Percentiles rank a stretch among this genome's conserved stretches.
phyloP scores from a whole-genome alignment of 1,140 invertebrate genomes.

The Diploscapter pachys region DNA sequence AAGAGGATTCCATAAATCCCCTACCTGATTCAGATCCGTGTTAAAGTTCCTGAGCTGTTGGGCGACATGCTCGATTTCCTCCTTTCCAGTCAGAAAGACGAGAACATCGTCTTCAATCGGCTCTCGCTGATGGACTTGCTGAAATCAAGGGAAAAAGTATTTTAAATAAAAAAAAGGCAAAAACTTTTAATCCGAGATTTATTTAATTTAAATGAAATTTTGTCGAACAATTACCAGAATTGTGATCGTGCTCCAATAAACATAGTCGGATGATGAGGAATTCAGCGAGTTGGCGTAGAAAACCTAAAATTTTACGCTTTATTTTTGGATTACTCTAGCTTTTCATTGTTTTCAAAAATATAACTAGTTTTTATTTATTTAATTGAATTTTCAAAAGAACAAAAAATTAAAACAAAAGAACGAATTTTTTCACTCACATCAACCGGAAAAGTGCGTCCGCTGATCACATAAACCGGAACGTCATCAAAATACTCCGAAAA shows the following conservation, averaged over 20 bases:
- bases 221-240: slow-evolving; percentile 79
- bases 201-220: slow-evolving; percentile 75
- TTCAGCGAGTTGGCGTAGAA: slow-evolving; percentile 38
- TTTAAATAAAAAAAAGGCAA: slow-evolving; percentile 6
- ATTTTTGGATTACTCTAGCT: no score
- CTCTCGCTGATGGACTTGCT: slow-evolving; percentile 9
- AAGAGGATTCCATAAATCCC: neutral
- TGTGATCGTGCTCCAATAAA: slow-evolving; percentile 53
- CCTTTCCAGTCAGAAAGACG: slow-evolving; percentile 96
- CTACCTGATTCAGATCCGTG: neutral
- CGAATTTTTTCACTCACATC: slow-evolving; percentile 58
- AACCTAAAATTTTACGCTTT: slow-evolving; percentile 16
- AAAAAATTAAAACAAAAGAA: slow-evolving; percentile 27
- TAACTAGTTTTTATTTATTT: neutral
- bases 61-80: slow-evolving; percentile 89
- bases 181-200: slow-evolving; percentile 58
- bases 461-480: slow-evolving; percentile 79
- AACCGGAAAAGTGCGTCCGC: slow-evolving; percentile 82
- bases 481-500: slow-evolving; percentile 76
- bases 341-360: no score
- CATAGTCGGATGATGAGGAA: slow-evolving; percentile 75
- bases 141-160: neutral
- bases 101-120: slow-evolving; percentile 73
- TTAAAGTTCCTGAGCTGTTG: slow-evolving; percentile 71
- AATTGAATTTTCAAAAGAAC: neutral